A percentile compares a stretch with the other conserved stretches of the same genome.
Evolutionary conservation across 2,113 vertebrate genomes (phyloP).

Genomic region (Garra rufa): DNA sequence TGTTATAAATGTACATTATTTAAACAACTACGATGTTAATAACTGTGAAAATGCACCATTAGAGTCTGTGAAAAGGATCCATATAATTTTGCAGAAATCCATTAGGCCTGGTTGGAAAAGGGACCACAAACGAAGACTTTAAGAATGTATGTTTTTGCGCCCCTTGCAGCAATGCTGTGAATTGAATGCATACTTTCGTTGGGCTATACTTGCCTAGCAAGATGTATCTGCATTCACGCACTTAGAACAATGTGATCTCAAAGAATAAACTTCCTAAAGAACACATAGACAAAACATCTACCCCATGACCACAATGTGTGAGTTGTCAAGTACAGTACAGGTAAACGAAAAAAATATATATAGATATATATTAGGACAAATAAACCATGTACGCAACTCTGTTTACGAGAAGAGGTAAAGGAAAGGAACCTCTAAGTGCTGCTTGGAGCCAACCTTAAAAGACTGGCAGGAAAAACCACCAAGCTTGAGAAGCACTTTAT

Average conservation of each 20-base stretch:
- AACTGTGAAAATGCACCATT: too few relatives aligned
- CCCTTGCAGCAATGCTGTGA: background rate
- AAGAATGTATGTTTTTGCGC: background rate
- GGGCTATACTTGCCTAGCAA: background rate
- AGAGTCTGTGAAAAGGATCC: too few relatives aligned
- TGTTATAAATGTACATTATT: too few relatives aligned
- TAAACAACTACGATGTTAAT: too few relatives aligned
- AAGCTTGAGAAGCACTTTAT: slow-evolving; percentile 99
- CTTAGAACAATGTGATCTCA: background rate
- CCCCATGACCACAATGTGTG: background rate
- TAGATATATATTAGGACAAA: slow-evolving; percentile 5
- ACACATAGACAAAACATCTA: background rate
- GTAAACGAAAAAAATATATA: background rate
- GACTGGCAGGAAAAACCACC: slow-evolving; percentile 88
- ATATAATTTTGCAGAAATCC: too few relatives aligned
- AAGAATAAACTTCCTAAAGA: background rate
- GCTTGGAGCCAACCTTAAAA: slow-evolving; percentile 90
- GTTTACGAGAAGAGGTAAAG: slow-evolving; percentile 97
- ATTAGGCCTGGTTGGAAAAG: too few relatives aligned
- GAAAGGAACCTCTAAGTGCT: slow-evolving; percentile 92
- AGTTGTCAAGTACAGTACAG: background rate
- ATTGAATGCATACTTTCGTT: background rate
- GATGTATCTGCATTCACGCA: background rate
- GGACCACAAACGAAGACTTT: background rate
- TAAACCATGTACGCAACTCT: slow-evolving; percentile 71